Evolutionary conservation across 2,113 vertebrate genomes (phyloP).

Genomic region (Salvelinus alpinus): DNA sequence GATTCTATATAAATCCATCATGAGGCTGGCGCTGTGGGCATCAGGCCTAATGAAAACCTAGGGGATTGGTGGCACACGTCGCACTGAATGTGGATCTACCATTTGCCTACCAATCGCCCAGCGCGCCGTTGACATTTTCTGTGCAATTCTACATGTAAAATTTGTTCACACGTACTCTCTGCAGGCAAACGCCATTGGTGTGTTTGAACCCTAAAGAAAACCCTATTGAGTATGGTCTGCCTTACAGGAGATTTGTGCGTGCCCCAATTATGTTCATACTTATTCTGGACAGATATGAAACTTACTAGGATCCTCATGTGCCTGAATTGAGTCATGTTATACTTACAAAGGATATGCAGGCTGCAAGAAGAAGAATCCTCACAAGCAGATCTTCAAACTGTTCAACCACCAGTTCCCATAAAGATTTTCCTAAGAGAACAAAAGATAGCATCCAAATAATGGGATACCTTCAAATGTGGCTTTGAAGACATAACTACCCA

Average conservation of each 20-base stretch:
- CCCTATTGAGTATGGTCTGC: no score
- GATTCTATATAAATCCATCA: not conserved
- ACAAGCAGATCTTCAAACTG: constrained; percentile 98
- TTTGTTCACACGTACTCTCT: no score
- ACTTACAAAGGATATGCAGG: constrained; percentile 99
- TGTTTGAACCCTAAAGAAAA: no score
- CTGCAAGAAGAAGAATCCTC: constrained; percentile 95
- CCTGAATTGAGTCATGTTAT: constrained; percentile 34
- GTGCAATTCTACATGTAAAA: no score
- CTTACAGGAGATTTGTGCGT: not conserved
- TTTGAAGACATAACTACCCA: not conserved
- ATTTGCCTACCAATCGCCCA: no score
- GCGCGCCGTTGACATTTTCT: no score
- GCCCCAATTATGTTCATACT: not conserved
- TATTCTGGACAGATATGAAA: not conserved
- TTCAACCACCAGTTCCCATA: constrained; percentile 93
- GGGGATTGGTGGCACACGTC: not conserved
- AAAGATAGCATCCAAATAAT: constrained; percentile 7
- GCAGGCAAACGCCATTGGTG: no score
- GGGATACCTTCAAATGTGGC: not conserved
- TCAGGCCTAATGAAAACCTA: not conserved
- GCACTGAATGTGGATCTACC: no score
- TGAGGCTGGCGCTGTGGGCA: not conserved
- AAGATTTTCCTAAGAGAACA: constrained; percentile 86
- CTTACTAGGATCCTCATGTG: not conserved